Percentiles rank a stretch among this genome's conserved stretches.
phyloP scores from a whole-genome alignment of 2,113 vertebrate species.

The Mesocricetus auratus region DNA sequence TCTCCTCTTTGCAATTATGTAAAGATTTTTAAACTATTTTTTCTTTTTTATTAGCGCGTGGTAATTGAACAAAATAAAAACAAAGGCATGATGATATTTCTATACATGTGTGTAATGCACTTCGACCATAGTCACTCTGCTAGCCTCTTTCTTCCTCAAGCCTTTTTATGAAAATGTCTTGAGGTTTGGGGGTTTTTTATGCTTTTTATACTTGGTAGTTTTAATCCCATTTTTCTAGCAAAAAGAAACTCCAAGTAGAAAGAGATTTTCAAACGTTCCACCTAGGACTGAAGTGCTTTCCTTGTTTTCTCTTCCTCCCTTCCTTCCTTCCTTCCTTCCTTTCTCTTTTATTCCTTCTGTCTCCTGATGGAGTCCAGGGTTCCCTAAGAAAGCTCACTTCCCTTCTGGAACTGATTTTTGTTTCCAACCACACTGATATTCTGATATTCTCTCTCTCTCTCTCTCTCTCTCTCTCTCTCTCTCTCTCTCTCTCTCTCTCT shows the following conservation, averaged over 20 bases:
- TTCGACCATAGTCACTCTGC: background rate
- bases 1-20: conserved; percentile 49
- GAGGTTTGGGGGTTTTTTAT: background rate
- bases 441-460: background rate
- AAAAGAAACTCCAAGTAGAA: conserved; percentile 68
- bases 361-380: conserved; percentile 86
- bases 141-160: background rate
- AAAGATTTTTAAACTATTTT: background rate
- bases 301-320: conserved; percentile 76
- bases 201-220: conserved; percentile 34
- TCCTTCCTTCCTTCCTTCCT: conserved; percentile 81
- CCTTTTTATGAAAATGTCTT: conserved; percentile 50
- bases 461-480: background rate
- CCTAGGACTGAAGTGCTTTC: conserved; percentile 80
- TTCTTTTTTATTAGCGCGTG: background rate
- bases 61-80: background rate
- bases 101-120: background rate
- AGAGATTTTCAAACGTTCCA: conserved; percentile 78
- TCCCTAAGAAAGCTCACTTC: conserved; percentile 88
- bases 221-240: conserved; percentile 34
- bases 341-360: conserved; percentile 80
- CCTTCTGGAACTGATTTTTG: conserved; percentile 89
- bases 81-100: background rate
- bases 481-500: background rate
- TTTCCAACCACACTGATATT: conserved; percentile 84